Percentiles rank a stretch among this genome's conserved stretches.
Conservation (phyloP, 2,888 invertebrate genomes). For the Tricholauxania praeusta region DNA sequence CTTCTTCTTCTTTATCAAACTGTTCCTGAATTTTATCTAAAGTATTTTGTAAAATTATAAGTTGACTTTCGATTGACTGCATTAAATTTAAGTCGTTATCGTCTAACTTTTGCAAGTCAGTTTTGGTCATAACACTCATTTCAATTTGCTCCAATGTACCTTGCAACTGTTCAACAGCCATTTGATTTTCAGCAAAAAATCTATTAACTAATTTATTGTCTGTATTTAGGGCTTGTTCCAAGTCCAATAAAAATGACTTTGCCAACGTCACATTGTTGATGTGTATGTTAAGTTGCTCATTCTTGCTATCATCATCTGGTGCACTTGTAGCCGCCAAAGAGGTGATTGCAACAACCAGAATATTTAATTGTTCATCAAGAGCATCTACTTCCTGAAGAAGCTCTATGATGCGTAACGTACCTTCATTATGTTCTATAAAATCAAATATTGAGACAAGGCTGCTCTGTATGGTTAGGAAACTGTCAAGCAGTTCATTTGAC, state of each 20-base stretch:
- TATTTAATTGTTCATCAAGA: constrained; percentile 55
- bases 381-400: constrained; percentile 62
- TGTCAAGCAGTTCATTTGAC: constrained; percentile 47
- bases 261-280: constrained; percentile 54
- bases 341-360: constrained; percentile 26
- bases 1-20: background rate
- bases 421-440: constrained; percentile 63
- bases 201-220: constrained; percentile 51
- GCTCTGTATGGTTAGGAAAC: constrained; percentile 56
- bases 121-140: constrained; percentile 53
- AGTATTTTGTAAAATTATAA: constrained; percentile 53
- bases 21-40: constrained; percentile 37
- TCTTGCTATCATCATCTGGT: constrained; percentile 31
- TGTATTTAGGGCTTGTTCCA: constrained; percentile 56
- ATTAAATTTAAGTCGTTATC: constrained; percentile 53
- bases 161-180: constrained; percentile 54
- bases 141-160: constrained; percentile 52
- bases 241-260: constrained; percentile 54
- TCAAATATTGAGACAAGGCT: constrained; percentile 59
- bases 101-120: constrained; percentile 50
- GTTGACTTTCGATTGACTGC: constrained; percentile 54
- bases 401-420: constrained; percentile 60
- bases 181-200: constrained; percentile 54
- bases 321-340: constrained; percentile 38
- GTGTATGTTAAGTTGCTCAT: constrained; percentile 46